These are phyloP conservation scores for Acanthurus tractus DNA, from an alignment of 2,797 vertebrate genomes.

Conservation along the genomic window DNA sequence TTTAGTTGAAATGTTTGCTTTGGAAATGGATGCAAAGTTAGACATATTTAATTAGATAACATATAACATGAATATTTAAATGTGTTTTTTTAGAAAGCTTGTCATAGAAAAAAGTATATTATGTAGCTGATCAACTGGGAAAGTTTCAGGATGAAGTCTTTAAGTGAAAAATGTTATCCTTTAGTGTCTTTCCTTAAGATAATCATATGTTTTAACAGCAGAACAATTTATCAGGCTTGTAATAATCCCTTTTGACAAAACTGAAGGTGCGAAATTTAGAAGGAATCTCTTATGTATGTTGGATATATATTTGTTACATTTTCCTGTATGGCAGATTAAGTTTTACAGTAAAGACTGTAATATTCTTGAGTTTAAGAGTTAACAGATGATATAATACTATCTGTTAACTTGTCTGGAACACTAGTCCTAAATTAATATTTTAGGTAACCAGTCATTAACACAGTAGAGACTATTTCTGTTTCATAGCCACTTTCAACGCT, in stretches of 20 bases:
- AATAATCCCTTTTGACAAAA: conserved; percentile 44
- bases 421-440: conserved; percentile 1
- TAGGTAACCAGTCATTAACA: too few species aligned
- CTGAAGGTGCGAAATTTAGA: conserved; percentile 32
- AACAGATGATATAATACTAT: neutral
- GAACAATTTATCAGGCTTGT: conserved; percentile 37
- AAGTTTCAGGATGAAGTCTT: neutral
- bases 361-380: conserved; percentile 8
- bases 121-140: neutral
- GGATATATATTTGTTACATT: conserved; percentile 34
- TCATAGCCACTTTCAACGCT: conserved; percentile 10
- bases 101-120: neutral
- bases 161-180: neutral
- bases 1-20: neutral
- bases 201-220: conserved; percentile 28
- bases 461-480: too few species aligned
- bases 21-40: neutral
- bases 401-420: conserved; percentile 21
- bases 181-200: neutral
- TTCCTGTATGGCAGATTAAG: conserved; percentile 24
- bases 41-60: neutral
- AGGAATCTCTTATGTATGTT: conserved; percentile 24
- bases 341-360: conserved; percentile 38
- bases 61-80: neutral
- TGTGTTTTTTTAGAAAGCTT: neutral